Percentiles rank a stretch among this genome's conserved stretches.
phyloP scores from a whole-genome alignment of 2,797 vertebrate genomes.

The Muscicapa comitata region DNA sequence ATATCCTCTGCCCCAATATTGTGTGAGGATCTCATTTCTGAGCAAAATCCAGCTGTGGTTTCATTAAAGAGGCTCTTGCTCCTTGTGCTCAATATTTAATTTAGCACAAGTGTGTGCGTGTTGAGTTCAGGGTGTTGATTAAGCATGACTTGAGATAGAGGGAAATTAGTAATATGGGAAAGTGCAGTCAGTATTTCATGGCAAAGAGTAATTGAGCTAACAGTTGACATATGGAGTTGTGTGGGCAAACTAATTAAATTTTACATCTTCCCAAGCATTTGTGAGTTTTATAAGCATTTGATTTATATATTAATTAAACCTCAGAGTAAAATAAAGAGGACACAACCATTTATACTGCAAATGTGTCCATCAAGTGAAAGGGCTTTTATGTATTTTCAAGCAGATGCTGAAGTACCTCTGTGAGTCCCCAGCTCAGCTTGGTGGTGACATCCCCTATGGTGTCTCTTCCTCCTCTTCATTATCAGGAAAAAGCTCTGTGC shows the following conservation, averaged over 20 bases:
- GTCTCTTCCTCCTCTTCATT: neutral
- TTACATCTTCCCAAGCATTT: slow-evolving; percentile 69
- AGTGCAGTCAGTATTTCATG: slow-evolving; percentile 57
- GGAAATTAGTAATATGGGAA: slow-evolving; percentile 27
- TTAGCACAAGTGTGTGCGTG: neutral
- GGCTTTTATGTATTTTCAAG: slow-evolving; percentile 1
- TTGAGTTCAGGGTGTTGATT: slow-evolving; percentile 63
- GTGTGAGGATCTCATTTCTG: neutral
- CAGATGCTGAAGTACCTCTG: neutral
- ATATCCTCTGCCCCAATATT: neutral
- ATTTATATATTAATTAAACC: slow-evolving; percentile 77
- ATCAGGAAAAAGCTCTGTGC: neutral
- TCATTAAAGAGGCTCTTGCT: slow-evolving; percentile 18
- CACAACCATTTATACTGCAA: slow-evolving; percentile 42
- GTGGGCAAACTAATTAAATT: slow-evolving; percentile 76
- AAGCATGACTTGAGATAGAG: slow-evolving; percentile 32
- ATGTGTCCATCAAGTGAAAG: slow-evolving; percentile 16
- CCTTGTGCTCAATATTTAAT: slow-evolving; percentile 44
- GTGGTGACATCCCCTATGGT: neutral
- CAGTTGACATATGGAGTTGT: slow-evolving; percentile 74
- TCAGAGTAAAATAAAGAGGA: slow-evolving; percentile 67
- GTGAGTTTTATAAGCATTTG: slow-evolving; percentile 66
- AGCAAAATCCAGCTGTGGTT: slow-evolving; percentile 40
- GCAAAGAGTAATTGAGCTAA: slow-evolving; percentile 69
- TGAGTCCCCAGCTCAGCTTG: neutral